Percentiles rank a stretch among this genome's conserved stretches.
Evolutionary conservation across 2,888 invertebrate species (phyloP).

Genomic region (Tetragonisca angustula): DNA sequence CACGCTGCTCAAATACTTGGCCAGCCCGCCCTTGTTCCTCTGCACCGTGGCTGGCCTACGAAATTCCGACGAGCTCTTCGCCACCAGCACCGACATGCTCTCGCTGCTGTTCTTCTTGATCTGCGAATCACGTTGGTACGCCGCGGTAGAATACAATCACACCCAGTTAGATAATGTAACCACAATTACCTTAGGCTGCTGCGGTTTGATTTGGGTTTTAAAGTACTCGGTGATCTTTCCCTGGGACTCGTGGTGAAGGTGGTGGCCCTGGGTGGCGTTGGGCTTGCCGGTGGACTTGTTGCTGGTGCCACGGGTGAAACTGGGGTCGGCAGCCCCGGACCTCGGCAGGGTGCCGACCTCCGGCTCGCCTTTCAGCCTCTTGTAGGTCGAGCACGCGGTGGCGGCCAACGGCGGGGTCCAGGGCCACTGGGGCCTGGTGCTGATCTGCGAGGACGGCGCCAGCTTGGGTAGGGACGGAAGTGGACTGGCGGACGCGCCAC

Average conservation of each 20-base stretch:
- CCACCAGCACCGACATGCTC: conserved; percentile 78
- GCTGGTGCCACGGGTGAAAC: conserved; percentile 61
- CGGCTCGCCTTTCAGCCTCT: conserved; percentile 81
- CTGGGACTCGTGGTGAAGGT: conserved; percentile 84
- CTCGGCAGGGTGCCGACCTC: conserved; percentile 80
- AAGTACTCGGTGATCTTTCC: conserved; percentile 94
- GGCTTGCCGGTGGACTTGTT: conserved; percentile 63
- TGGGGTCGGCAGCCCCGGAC: conserved; percentile 79
- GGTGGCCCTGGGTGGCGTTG: conserved; percentile 78
- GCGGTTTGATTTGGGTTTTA: conserved; percentile 92
- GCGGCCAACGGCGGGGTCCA: conserved; percentile 82
- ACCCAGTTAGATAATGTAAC: no score
- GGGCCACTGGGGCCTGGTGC: conserved; percentile 83
- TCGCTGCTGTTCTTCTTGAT: conserved; percentile 72
- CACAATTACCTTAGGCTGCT: conserved; percentile 77
- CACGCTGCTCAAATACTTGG: conserved; percentile 77
- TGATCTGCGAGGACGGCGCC: conserved; percentile 78
- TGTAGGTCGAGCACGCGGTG: conserved; percentile 81
- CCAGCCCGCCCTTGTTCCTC: conserved; percentile 80
- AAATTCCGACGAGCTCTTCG: conserved; percentile 80
- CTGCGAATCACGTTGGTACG: not conserved
- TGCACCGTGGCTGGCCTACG: conserved; percentile 81
- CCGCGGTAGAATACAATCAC: no score
- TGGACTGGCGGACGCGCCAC: conserved; percentile 77
- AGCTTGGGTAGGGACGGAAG: conserved; percentile 78